phyloP scores from a whole-genome alignment of 2,797 vertebrate genomes.

The Spinus pinus region DNA sequence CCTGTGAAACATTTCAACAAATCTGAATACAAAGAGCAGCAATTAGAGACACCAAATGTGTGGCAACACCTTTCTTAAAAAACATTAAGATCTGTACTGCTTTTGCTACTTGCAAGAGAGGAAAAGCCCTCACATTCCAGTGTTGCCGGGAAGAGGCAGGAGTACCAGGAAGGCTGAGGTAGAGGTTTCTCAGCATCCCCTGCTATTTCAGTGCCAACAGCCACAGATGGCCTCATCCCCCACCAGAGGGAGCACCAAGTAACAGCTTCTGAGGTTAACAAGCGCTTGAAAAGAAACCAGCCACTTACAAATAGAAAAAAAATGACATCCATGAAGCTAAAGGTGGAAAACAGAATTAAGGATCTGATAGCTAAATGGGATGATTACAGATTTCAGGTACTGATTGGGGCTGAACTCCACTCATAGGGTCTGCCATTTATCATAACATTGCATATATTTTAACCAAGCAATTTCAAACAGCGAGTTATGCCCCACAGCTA shows the following conservation, averaged over 20 bases:
- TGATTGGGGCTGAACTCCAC: background rate
- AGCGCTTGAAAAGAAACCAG: background rate
- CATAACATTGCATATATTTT: background rate
- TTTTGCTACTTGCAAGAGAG: background rate
- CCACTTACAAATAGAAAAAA: background rate
- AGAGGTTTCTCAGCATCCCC: background rate
- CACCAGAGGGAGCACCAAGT: slow-evolving; percentile 23
- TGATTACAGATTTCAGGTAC: background rate
- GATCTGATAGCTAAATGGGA: background rate
- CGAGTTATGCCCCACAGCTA: background rate
- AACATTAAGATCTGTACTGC: background rate
- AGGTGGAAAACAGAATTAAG: background rate
- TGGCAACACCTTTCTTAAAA: rapidly evolving
- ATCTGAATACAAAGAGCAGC: background rate
- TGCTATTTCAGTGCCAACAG: background rate
- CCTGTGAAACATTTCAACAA: background rate
- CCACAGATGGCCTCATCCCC: background rate
- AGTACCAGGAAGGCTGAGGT: background rate
- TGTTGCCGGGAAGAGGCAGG: background rate
- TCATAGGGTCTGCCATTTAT: background rate
- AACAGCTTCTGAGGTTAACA: background rate
- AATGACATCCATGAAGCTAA: background rate
- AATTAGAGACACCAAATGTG: rapidly evolving
- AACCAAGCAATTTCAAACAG: background rate
- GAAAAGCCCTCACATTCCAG: background rate